Conservation (phyloP, 2,113 vertebrate species). For the Halichoerus grypus region DNA sequence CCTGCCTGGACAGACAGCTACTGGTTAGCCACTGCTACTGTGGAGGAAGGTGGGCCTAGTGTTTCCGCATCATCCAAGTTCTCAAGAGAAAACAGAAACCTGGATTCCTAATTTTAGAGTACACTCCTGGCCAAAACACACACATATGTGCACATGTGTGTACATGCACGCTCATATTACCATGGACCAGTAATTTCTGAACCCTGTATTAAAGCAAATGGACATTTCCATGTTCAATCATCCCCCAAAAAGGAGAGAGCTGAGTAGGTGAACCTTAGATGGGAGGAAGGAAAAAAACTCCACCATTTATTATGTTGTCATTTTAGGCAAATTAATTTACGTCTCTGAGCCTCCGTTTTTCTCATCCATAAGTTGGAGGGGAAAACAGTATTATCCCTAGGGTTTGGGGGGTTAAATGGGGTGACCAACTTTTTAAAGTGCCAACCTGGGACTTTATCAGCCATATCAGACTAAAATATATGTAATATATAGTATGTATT, state of each 20-base stretch:
- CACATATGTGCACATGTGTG: fast-evolving
- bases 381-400: neutral
- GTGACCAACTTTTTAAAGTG: neutral
- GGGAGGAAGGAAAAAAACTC: neutral
- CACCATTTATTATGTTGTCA: neutral
- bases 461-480: neutral
- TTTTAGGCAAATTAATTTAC: neutral
- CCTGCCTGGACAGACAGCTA: neutral
- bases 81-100: neutral
- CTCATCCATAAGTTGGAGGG: neutral
- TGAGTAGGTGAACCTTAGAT: neutral
- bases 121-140: neutral
- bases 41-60: neutral
- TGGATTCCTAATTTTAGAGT: neutral
- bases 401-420: neutral
- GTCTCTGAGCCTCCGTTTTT: neutral
- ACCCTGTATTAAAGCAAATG: neutral
- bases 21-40: neutral
- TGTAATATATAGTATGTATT: neutral
- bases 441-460: neutral
- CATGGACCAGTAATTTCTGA: neutral
- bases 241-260: neutral
- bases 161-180: neutral
- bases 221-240: neutral
- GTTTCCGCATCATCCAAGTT: neutral